A percentile compares a stretch with the other conserved stretches of the same genome.
phyloP scores from a whole-genome alignment of 1,140 invertebrate species.

The Proctacanthus coquilletti region DNA sequence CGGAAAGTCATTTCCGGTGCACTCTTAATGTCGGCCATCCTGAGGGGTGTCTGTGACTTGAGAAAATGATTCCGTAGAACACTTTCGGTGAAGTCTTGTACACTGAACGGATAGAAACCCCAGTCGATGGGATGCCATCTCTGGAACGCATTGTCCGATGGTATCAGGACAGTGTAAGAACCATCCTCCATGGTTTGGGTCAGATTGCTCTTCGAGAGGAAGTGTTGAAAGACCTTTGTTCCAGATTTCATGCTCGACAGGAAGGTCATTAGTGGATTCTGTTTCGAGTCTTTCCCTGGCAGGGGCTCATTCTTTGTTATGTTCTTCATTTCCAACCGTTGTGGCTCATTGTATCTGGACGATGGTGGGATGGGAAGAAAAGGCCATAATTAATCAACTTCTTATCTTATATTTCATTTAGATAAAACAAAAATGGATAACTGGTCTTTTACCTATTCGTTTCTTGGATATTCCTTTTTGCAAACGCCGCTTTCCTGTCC shows the following conservation, averaged over 20 bases:
- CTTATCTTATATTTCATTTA: background rate
- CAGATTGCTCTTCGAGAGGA: constrained; percentile 41
- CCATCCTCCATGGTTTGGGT: constrained; percentile 39
- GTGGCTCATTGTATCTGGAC: constrained; percentile 25
- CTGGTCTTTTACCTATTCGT: constrained; percentile 29
- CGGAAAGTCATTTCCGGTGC: constrained; percentile 32
- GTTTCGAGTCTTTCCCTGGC: constrained; percentile 32
- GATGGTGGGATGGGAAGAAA: constrained; percentile 5
- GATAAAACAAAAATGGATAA: constrained; percentile 3
- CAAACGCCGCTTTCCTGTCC: constrained; percentile 27
- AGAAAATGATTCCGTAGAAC: constrained; percentile 46
- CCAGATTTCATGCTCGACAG: constrained; percentile 41
- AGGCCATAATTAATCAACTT: constrained; percentile 1
- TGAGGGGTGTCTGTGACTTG: constrained; percentile 33
- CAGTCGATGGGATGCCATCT: constrained; percentile 51
- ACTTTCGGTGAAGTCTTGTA: constrained; percentile 44
- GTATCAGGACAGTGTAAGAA: constrained; percentile 44
- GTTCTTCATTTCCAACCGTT: constrained; percentile 25
- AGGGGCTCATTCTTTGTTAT: constrained; percentile 23
- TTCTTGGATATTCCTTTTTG: constrained; percentile 30
- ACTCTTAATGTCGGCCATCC: constrained; percentile 36
- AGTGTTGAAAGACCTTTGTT: constrained; percentile 46
- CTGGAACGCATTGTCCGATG: constrained; percentile 46
- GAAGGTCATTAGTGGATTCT: constrained; percentile 41
- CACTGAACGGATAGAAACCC: constrained; percentile 51